Base-by-base conservation (phyloP, 2,888 invertebrate species). In the Drosophila robusta region DNA sequence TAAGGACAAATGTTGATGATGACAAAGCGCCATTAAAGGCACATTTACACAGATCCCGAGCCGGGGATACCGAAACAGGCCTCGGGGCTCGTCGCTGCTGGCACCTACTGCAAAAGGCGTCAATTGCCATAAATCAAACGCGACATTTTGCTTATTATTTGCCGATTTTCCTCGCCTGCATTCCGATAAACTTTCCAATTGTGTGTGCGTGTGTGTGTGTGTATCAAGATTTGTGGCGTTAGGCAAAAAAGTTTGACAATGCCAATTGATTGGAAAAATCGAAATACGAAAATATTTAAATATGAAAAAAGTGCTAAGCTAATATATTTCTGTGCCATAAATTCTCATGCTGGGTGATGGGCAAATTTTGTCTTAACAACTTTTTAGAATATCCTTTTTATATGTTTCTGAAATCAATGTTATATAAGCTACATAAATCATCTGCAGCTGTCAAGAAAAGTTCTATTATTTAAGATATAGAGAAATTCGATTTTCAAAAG, bases 1-100 rank as follows among this genome's bases (percentile, higher is more conserved):
- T 78, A 75, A 86, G 86, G 88, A 88, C 89, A 88, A 88, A 87
- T 87, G 84, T 82, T 89, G 90, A 89, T 90, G 90, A 90, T 90
- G 90, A 90, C 89, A 89, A 89, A 90, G 89, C 86, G 84, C 88
- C 90, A 90, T 89, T 89, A 89, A 89, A 87, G 89, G 75, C 79
- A 76, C 90, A 89, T 90, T 90, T 84, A 78, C 83, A 87, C 86
- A 81, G 58, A 49, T 66, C 57, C 56, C 42, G 60, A 22, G 29
- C 32, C 11, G 18, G 32, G 22, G 32, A 5, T 34, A 12, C 12
- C 32, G 34, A 34, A 12, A 34, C 12, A 34, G 34, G 34, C 12
- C 54, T 14, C 6, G 8, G 9, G 14, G 32, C 16, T 38, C 16
- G 8, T 39, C 16, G 44, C 44, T 22, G 6, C 46, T 60, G 56